phyloP scores from a whole-genome alignment of 2,888 invertebrate species.

The Tipula confusa region DNA sequence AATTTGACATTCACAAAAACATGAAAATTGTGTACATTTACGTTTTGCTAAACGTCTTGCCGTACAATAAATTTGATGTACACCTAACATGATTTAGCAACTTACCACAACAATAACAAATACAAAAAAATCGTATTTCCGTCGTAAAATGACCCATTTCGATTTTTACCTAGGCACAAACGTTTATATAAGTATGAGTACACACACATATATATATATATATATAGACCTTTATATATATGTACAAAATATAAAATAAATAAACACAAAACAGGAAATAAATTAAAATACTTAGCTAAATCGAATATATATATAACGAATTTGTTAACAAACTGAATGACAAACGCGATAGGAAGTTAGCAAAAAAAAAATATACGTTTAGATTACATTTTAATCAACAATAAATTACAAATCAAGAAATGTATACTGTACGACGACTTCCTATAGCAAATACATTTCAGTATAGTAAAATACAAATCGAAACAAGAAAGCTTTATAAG shows the following conservation, averaged over 20 bases:
- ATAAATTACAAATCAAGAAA: constrained; percentile 25
- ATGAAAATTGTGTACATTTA: not conserved
- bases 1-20: not conserved
- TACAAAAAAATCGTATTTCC: not conserved
- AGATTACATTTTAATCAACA: not conserved
- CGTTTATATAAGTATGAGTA: not conserved
- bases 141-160: not conserved
- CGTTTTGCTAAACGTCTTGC: not conserved
- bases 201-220: not conserved
- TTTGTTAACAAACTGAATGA: not conserved
- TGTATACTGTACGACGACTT: not conserved
- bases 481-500: not conserved
- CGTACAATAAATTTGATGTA: not conserved
- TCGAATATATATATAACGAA: not conserved
- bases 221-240: not conserved
- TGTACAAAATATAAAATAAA: not conserved
- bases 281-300: not conserved
- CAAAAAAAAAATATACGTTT: not conserved
- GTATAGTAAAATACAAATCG: not conserved
- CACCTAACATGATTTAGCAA: not conserved
- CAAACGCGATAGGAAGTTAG: not conserved
- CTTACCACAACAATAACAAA: no score
- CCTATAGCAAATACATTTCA: not conserved
- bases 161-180: not conserved
- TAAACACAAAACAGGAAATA: not conserved